Conservation (phyloP, 1,140 invertebrate genomes). For the Sitobion miscanthi region DNA sequence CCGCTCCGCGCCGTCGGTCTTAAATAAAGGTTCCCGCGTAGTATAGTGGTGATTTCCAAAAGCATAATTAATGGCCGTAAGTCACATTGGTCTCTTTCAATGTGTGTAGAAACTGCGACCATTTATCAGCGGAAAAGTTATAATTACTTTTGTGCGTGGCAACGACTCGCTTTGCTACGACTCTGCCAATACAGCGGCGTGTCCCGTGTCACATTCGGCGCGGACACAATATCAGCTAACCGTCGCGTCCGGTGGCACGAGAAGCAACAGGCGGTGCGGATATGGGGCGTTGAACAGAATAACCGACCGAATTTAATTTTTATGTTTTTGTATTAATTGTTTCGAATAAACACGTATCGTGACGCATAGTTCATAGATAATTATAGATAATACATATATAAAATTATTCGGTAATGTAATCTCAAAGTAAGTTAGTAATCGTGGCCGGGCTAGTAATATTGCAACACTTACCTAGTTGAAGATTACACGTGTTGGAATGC, state of each 20-base stretch:
- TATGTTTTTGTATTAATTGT: neutral
- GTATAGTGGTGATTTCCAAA: constrained; percentile 4
- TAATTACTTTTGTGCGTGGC: constrained; percentile 36
- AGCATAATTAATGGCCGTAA: constrained; percentile 15
- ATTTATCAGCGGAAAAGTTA: constrained; percentile 52
- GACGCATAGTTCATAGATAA: too few relatives aligned
- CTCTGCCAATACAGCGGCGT: neutral
- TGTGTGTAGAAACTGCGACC: constrained; percentile 21
- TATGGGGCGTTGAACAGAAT: neutral
- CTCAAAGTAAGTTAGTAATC: neutral
- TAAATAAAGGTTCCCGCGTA: neutral
- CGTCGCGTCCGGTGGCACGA: neutral
- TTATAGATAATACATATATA: too few relatives aligned
- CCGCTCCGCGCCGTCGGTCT: neutral
- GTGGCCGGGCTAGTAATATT: neutral
- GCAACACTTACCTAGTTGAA: neutral
- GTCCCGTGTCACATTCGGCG: neutral
- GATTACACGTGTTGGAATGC: neutral
- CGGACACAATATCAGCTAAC: neutral
- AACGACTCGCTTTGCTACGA: neutral
- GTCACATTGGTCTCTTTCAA: neutral
- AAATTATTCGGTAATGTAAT: too few relatives aligned
- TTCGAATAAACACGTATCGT: neutral
- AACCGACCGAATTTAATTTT: neutral
- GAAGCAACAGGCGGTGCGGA: neutral